These are phyloP conservation scores for Nineta flava DNA, from an alignment of 2,888 invertebrate species.

Conservation along the genomic window DNA sequence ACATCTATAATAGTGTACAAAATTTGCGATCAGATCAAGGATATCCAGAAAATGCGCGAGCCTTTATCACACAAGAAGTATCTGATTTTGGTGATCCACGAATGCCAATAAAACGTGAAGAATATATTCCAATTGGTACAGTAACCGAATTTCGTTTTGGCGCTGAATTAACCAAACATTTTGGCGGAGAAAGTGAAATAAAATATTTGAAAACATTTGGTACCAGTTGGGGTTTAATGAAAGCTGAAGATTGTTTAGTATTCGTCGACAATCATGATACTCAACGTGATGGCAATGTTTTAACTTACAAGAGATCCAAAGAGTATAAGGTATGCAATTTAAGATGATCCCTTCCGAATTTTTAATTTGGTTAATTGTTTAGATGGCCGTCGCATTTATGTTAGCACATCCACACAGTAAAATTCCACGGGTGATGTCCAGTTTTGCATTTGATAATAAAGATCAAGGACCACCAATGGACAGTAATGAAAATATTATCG, in stretches of 20 bases:
- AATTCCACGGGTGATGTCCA: constrained; percentile 69
- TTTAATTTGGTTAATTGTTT: not conserved
- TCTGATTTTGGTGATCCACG: constrained; percentile 38
- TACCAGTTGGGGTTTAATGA: constrained; percentile 46
- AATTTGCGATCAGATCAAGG: constrained; percentile 44
- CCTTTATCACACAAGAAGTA: constrained; percentile 61
- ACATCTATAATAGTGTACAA: constrained; percentile 33
- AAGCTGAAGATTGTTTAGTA: constrained; percentile 39
- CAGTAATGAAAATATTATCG: constrained; percentile 40
- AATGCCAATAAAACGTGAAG: constrained; percentile 27
- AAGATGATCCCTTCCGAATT: too few species aligned
- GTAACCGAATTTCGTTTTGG: constrained; percentile 67
- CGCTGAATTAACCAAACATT: constrained; percentile 35
- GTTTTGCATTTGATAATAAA: constrained; percentile 48
- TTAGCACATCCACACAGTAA: constrained; percentile 70
- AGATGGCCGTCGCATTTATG: constrained; percentile 69
- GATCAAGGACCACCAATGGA: constrained; percentile 58
- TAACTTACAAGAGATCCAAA: constrained; percentile 50
- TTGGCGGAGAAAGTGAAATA: constrained; percentile 42
- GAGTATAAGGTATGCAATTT: constrained; percentile 41
- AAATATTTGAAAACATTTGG: constrained; percentile 44
- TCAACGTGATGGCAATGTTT: constrained; percentile 48
- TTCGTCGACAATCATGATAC: constrained; percentile 89
- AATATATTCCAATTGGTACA: constrained; percentile 31
- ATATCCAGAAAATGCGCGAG: constrained; percentile 42